Base-by-base conservation (phyloP, 2,888 invertebrate species). In the Acanthosoma haemorrhoidale region DNA sequence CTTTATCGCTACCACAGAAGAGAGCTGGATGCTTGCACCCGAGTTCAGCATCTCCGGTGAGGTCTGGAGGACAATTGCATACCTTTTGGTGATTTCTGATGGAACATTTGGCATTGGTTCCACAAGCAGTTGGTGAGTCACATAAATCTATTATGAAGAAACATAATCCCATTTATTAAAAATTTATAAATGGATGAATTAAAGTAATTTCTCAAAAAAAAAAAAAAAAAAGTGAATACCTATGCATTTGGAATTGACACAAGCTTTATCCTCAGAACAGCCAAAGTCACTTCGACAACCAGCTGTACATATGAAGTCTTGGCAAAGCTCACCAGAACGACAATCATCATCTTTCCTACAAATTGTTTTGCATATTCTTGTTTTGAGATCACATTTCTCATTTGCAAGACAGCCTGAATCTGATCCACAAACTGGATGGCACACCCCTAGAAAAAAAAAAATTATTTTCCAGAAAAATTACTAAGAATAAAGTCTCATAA, bases 341-440 rank as follows among this genome's bases (percentile, higher is more conserved):
- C 95, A 95, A 77, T 94, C 94, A 74, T 90, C 89, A 77, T 94
- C 93, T 67, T 87, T 85, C 63, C 91, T 86, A 77, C 94, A 94
- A 2, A 92, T 84, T 0, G 92, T 90, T 75, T 90, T 90, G 77
- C 94, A 94, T 3, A 92, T 86, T 66, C 93, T 92, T n/a, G 78
- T 78, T 4, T 79, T 76, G n/a, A 78, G 77, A 71, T 86, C 86
- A 76, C 92, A 92, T 69, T 89, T 84, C 81, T 94, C 94, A 75
- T 93, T 94, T 77, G 88, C 88, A 75, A 94, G 81, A 75, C 94
- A 94, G 72, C 90, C 89, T 0, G 82, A 81, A 76, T 90, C 88
- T 0, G 86, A 84, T 0, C 90, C 88, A 77, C 94, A 94, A 0
- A 91, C 85, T 0, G 90, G 88, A 70, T 90, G 84, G 78, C 94